Conservation (phyloP, 2,797 vertebrate species). For the Cossypha caffra region DNA sequence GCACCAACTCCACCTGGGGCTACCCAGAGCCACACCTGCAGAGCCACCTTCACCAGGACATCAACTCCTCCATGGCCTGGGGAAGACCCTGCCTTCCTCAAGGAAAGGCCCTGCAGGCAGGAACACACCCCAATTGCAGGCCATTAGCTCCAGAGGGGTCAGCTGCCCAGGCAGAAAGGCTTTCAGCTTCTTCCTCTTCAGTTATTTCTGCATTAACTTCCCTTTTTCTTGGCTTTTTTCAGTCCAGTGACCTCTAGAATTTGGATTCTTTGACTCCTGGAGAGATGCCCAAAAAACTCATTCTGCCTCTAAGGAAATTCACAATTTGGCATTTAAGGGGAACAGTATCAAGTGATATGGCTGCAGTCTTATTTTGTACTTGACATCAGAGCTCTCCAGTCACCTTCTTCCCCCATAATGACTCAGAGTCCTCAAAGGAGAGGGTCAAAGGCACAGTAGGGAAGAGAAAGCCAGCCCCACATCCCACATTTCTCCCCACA, state of each 20-base stretch:
- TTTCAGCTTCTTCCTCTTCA: neutral
- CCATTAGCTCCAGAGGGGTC: slow-evolving; percentile 35
- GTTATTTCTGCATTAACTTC: slow-evolving; percentile 53
- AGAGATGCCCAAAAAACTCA: slow-evolving; percentile 61
- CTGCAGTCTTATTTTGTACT: slow-evolving; percentile 21
- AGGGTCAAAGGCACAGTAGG: neutral
- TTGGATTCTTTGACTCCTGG: slow-evolving; percentile 48
- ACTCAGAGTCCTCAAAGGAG: neutral
- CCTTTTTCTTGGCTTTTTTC: slow-evolving; percentile 41
- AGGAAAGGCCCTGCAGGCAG: neutral
- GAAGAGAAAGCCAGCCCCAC: neutral
- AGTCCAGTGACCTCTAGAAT: slow-evolving; percentile 50
- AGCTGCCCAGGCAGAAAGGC: neutral
- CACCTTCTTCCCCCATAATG: slow-evolving; percentile 23
- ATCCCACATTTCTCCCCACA: neutral
- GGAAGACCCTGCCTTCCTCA: neutral
- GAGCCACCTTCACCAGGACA: neutral
- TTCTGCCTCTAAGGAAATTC: slow-evolving; percentile 62
- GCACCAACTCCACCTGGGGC: neutral
- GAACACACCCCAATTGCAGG: neutral
- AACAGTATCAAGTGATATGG: slow-evolving; percentile 44
- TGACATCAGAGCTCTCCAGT: slow-evolving; percentile 46
- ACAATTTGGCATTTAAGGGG: slow-evolving; percentile 60
- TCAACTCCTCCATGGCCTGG: fast-evolving
- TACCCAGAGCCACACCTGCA: neutral